Percentiles rank a stretch among this genome's conserved stretches.
Conservation (phyloP, 2,888 invertebrate genomes). For the Parnassius smintheus region DNA sequence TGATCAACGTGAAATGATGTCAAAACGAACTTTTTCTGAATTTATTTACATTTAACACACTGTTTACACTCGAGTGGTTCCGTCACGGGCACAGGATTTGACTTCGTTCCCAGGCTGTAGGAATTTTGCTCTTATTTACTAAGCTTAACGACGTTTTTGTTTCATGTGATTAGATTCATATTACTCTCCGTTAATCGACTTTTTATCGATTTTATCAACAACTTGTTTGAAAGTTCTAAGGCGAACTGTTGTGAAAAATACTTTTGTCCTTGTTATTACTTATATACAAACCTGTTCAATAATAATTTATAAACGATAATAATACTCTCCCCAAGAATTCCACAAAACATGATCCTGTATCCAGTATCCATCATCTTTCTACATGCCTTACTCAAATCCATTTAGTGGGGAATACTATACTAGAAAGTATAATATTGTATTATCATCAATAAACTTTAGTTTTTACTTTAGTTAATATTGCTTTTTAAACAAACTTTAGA, state of each 20-base stretch:
- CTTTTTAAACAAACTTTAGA: too few species aligned
- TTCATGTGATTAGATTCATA: conserved; percentile 23
- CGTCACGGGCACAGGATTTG: conserved; percentile 56
- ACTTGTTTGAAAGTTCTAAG: neutral
- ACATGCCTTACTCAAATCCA: too few species aligned
- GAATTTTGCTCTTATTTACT: conserved; percentile 21
- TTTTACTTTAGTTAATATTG: too few species aligned
- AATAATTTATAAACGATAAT: too few species aligned
- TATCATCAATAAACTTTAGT: too few species aligned
- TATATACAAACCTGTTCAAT: neutral
- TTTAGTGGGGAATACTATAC: too few species aligned
- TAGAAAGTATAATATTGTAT: too few species aligned
- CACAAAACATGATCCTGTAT: too few species aligned
- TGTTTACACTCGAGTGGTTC: conserved; percentile 66
- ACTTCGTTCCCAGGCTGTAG: conserved; percentile 46
- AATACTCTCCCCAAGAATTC: too few species aligned
- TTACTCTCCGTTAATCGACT: conserved; percentile 24
- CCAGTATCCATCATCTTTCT: too few species aligned
- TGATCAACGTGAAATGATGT: conserved; percentile 79
- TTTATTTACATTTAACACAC: conserved; percentile 63
- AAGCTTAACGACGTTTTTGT: conserved; percentile 23
- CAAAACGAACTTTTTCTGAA: conserved; percentile 54
- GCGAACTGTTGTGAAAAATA: neutral
- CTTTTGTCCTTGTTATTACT: neutral
- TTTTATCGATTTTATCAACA: conserved; percentile 13